phyloP scores from a whole-genome alignment of 2,797 vertebrate species.

The Crocodylus rhombifer region DNA sequence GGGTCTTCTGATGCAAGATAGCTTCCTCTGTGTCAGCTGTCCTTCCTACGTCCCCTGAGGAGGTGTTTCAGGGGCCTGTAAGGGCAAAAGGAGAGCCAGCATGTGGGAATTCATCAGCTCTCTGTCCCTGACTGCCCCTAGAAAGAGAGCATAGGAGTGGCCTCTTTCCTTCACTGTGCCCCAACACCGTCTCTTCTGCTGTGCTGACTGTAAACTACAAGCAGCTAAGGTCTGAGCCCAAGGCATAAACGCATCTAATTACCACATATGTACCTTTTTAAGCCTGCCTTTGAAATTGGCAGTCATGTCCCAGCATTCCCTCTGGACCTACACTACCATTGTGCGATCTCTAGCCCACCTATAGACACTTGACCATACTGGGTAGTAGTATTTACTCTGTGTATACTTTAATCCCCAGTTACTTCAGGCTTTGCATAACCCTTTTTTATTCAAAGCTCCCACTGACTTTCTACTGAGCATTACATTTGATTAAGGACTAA shows the following conservation, averaged over 20 bases:
- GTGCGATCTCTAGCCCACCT: background rate
- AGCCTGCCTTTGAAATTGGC: background rate
- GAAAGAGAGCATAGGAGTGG: background rate
- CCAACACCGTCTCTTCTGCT: no score
- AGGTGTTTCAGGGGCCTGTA: background rate
- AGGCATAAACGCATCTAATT: background rate
- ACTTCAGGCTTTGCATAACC: background rate
- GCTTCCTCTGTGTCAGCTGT: background rate
- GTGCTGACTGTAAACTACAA: no score
- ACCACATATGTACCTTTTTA: background rate
- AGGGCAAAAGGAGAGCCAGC: background rate
- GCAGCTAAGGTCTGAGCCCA: background rate
- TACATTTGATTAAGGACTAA: background rate
- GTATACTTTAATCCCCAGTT: background rate
- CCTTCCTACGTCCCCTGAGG: rapidly evolving
- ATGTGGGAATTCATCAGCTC: background rate
- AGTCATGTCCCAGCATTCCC: no score
- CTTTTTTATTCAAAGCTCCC: background rate
- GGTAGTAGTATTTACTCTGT: background rate
- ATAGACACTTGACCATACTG: no score
- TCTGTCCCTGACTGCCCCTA: background rate
- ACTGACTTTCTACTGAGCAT: background rate
- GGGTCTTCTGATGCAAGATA: no score
- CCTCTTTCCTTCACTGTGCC: background rate
- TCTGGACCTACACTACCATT: background rate